Percentiles rank a stretch among this genome's conserved stretches.
Conservation (phyloP, 2,113 vertebrate genomes). For the Lagopus muta region DNA sequence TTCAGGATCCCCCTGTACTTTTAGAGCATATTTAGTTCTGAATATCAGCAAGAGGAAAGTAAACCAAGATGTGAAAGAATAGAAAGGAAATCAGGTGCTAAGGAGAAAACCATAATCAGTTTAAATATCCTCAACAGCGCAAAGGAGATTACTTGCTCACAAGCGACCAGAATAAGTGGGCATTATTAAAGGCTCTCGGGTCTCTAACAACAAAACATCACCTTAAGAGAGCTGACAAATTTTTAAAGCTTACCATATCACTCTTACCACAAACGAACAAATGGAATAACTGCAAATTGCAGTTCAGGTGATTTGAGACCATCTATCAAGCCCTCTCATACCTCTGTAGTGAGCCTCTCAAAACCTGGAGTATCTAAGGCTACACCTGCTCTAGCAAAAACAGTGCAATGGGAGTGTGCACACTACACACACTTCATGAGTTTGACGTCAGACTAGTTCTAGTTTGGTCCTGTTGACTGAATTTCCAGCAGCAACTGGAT, state of each 20-base stretch:
- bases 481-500: neutral
- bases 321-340: neutral
- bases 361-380: neutral
- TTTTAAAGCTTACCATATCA: neutral
- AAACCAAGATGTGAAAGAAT: neutral
- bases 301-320: neutral
- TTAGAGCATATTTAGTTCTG: neutral
- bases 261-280: neutral
- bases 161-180: neutral
- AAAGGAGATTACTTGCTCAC: neutral
- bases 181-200: neutral
- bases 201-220: neutral
- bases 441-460: neutral
- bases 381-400: neutral
- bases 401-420: neutral
- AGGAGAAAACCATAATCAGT: neutral
- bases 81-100: neutral
- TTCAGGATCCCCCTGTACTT: neutral
- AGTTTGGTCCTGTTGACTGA: neutral
- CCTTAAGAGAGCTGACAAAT: neutral
- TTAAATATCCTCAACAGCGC: neutral
- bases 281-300: neutral
- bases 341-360: neutral
- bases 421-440: neutral
- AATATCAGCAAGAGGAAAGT: constrained; percentile 16